Evolutionary conservation across 2,113 vertebrate species (phyloP).

Genomic region (Cryptoleucopteryx plumbea): DNA sequence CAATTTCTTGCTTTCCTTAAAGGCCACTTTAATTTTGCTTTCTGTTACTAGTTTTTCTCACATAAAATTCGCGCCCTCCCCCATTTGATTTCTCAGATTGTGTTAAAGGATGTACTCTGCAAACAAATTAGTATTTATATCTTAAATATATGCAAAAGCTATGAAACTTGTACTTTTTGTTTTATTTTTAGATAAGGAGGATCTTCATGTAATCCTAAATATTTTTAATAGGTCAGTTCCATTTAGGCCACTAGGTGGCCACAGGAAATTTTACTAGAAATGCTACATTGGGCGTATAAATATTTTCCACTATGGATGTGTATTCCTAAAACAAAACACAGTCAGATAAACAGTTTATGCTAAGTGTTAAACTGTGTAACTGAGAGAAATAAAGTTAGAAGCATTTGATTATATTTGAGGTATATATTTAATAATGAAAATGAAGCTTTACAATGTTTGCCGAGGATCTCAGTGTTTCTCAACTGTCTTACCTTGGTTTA

Average conservation of each 20-base stretch:
- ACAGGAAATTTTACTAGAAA: slow-evolving; percentile 4
- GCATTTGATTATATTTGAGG: slow-evolving; percentile 22
- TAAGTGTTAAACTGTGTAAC: slow-evolving; percentile 41
- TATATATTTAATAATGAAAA: slow-evolving; percentile 4
- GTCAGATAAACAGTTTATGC: slow-evolving; percentile 33
- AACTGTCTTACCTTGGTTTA: background rate
- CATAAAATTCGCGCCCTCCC: slow-evolving; percentile 24
- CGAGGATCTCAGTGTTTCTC: background rate
- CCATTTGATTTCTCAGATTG: slow-evolving; percentile 65
- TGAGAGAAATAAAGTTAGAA: slow-evolving; percentile 50
- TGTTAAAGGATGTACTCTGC: slow-evolving; percentile 74
- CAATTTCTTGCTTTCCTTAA: background rate
- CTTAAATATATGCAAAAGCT: slow-evolving; percentile 77
- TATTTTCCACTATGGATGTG: background rate
- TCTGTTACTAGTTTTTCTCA: slow-evolving; percentile 38
- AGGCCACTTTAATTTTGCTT: slow-evolving; percentile 31
- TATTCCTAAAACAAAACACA: background rate
- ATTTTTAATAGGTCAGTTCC: slow-evolving; percentile 38
- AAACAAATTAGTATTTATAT: slow-evolving; percentile 79
- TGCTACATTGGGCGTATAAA: slow-evolving; percentile 7
- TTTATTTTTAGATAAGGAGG: slow-evolving; percentile 67
- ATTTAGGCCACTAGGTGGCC: slow-evolving; percentile 59
- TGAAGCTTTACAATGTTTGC: background rate
- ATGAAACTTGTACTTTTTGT: slow-evolving; percentile 66
- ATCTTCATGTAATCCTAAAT: slow-evolving; percentile 11